Percentiles rank a stretch among this genome's conserved stretches.
Evolutionary conservation across 2,888 invertebrate species (phyloP).

Genomic region (Thymelicus lineola): DNA sequence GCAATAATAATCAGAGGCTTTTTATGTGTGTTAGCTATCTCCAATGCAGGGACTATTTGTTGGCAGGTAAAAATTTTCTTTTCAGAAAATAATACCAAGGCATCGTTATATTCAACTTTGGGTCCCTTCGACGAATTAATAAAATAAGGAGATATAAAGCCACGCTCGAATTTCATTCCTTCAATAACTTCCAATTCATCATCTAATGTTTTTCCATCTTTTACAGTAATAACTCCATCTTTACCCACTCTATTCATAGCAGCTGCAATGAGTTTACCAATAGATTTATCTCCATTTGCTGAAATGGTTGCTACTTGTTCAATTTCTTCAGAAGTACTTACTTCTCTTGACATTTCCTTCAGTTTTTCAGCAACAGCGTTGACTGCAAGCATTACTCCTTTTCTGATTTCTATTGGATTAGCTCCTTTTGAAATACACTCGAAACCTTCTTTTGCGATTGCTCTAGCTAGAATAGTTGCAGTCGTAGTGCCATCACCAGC

Average conservation of each 20-base stretch:
- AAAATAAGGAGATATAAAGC: conserved; percentile 99
- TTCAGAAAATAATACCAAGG: conserved; percentile 95
- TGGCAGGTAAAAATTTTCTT: conserved; percentile 98
- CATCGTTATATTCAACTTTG: conserved; percentile 98
- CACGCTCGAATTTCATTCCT: conserved; percentile 99
- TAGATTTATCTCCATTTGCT: conserved; percentile 96
- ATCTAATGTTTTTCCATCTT: conserved; percentile 97
- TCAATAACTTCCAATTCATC: conserved; percentile 98
- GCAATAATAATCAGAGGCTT: conserved; percentile 97
- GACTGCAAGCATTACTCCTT: conserved; percentile 97
- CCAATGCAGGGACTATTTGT: conserved; percentile 97
- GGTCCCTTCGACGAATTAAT: conserved; percentile 99
- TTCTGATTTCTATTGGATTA: conserved; percentile 97
- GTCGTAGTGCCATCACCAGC: conserved; percentile 99
- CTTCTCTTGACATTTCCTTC: conserved; percentile 94
- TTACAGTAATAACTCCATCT: conserved; percentile 99
- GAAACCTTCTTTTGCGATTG: conserved; percentile 99
- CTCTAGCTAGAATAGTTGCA: conserved; percentile 97
- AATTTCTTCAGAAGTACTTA: conserved; percentile 98
- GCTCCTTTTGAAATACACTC: conserved; percentile 98
- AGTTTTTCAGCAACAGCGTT: conserved; percentile 94
- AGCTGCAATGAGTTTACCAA: conserved; percentile 96
- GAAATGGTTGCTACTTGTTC: conserved; percentile 99
- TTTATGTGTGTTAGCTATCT: conserved; percentile 95
- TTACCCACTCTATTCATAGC: conserved; percentile 99